phyloP scores from a whole-genome alignment of 2,888 invertebrate species.

The Tiphia femorata region DNA sequence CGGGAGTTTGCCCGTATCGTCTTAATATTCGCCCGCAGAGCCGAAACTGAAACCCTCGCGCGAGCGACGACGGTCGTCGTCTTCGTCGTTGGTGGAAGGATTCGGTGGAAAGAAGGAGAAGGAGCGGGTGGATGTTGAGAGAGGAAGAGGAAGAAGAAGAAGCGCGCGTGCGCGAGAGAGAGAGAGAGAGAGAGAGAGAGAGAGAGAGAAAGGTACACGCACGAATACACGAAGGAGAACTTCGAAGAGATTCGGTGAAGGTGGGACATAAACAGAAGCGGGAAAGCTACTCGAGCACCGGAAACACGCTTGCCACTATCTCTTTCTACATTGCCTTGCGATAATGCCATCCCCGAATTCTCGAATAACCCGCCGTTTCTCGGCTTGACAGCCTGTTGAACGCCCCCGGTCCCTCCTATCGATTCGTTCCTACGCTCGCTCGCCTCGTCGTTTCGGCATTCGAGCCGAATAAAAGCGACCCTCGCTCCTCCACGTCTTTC shows the following conservation, averaged over 20 bases:
- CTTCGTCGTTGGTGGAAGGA: no score
- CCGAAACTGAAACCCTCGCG: no score
- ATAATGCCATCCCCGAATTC: background rate
- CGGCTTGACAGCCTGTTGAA: background rate
- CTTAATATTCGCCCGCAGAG: constrained; percentile 23
- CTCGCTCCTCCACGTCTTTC: no score
- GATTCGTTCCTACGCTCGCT: no score
- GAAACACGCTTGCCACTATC: background rate
- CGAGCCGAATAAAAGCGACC: background rate
- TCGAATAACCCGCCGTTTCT: background rate
- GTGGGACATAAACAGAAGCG: no score
- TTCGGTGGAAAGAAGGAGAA: no score
- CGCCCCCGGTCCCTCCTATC: background rate
- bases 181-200: background rate
- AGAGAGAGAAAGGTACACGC: background rate
- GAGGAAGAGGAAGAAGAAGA: no score
- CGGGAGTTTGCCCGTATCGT: constrained; percentile 15
- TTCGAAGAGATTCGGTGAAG: no score
- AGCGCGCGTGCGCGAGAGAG: background rate
- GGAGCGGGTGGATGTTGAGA: background rate
- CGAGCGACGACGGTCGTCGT: no score
- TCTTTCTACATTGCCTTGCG: background rate
- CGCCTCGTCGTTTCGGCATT: background rate
- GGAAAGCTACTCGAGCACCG: no score
- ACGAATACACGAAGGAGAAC: background rate